Evolutionary conservation across 2,113 vertebrate genomes (phyloP), one percentile per base, ranked within the genome.

Genomic region (Lanius ludovicianus): DNA sequence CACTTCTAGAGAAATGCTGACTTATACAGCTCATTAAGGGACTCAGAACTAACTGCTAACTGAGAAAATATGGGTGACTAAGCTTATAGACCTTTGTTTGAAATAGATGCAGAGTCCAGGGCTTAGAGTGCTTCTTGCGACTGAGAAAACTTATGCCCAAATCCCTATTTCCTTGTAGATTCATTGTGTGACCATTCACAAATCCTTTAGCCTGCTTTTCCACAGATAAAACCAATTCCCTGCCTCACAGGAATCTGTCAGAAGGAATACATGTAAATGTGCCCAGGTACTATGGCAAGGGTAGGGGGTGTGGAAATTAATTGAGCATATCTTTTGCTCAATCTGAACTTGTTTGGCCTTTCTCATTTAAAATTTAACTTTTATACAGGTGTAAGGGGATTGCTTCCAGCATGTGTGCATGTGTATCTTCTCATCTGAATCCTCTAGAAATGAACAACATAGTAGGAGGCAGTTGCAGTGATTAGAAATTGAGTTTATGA

Each of bases 181-280:
- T 78, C 87, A 50, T 80, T 77, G 24, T 70, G 35, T 84, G 69
- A 75, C 82, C 49, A 41, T 56, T 49, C 39, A 79, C 47, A 93
- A 93, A 84, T 81, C 90, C 73, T 84, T 87, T 81, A 81, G 52
- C 56, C 53, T 84, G 65, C 53, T 87, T 71, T 94, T 65, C 62
- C 74, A 55, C 35, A 71, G 69, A 79, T 87, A 81, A 91, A 84
- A 84, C 30, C 22, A 39, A 62, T 91, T 93, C 91, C 81, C 74
- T 79, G 57, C 65, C 65, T 93, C 62, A 27, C 69, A 89, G 90
- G 70, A 35, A 47, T 35, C 65, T n/a, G 52, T 78, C 77, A 89
- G 77, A 57, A 71, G 35, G 53, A 59, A 81, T 81, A 12, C 20
- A 71, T 70, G 35, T 46, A 89, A 84, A 84, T 59, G 65, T 93